These are phyloP conservation scores for Eupithecia subfuscata DNA, from an alignment of 2,888 invertebrate genomes.

Conservation along the genomic window DNA sequence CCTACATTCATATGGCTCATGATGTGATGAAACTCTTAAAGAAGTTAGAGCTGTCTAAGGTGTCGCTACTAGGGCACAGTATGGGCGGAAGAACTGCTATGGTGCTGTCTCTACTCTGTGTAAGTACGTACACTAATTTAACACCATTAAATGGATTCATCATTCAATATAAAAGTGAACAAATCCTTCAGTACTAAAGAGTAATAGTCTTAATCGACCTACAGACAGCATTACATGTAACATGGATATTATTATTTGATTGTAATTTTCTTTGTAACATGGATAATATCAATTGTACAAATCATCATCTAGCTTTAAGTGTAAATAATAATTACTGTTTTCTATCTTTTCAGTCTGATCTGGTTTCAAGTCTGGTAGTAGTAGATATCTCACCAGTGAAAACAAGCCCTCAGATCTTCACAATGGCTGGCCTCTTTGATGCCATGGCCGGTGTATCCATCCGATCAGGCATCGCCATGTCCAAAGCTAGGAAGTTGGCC, in stretches of 20 bases:
- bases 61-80: constrained; percentile 93
- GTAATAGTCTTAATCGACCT: not conserved
- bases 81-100: constrained; percentile 98
- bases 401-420: constrained; percentile 84
- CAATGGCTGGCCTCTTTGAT: constrained; percentile 86
- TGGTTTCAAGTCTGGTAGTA: constrained; percentile 87
- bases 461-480: constrained; percentile 85
- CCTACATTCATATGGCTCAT: constrained; percentile 89
- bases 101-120: constrained; percentile 89
- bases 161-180: not conserved
- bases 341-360: constrained; percentile 75
- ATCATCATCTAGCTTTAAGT: not conserved
- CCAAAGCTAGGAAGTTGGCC: constrained; percentile 87
- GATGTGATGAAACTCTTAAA: constrained; percentile 85
- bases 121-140: constrained; percentile 67
- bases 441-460: constrained; percentile 86
- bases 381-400: constrained; percentile 89
- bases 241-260: not conserved
- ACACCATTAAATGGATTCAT: no score
- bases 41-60: constrained; percentile 85
- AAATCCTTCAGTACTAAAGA: not conserved
- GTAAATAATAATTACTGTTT: constrained; percentile 5
- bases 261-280: not conserved
- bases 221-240: not conserved
- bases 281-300: not conserved